phyloP scores from a whole-genome alignment of 2,888 invertebrate genomes.

The Noctuana brunneofusca region DNA sequence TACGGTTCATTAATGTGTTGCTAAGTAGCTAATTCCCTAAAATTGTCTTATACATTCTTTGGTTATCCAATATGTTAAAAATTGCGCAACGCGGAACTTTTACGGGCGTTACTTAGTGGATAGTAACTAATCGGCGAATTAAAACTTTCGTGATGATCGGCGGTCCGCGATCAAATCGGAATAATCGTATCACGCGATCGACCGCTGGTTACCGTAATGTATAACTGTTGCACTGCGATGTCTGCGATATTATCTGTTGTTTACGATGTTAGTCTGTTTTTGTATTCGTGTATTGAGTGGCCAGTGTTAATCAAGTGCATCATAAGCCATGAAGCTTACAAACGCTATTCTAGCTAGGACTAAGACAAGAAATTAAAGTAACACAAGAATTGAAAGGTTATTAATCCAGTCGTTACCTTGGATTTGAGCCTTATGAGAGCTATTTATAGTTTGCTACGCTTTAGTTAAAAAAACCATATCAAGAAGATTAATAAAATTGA shows the following conservation, averaged over 20 bases:
- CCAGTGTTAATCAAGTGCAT: conserved; percentile 1
- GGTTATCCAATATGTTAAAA: not conserved
- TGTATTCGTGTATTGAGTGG: not conserved
- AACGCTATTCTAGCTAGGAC: not conserved
- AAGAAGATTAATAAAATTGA: not conserved
- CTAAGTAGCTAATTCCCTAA: no score
- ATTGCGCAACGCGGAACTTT: conserved; percentile 2
- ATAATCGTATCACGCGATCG: conserved; percentile 55
- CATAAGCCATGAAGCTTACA: not conserved
- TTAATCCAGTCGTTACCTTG: no score
- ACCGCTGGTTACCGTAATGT: conserved; percentile 59
- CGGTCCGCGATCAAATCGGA: conserved; percentile 48
- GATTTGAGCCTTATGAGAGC: no score
- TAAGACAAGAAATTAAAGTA: no score
- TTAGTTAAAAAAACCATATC: not conserved
- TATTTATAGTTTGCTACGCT: no score
- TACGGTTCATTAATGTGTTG: no score
- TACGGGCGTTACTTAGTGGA: conserved; percentile 13
- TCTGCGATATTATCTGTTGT: conserved; percentile 38
- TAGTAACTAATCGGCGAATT: conserved; percentile 23
- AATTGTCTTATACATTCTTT: not conserved
- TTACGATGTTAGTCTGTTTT: conserved; percentile 8
- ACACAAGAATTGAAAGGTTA: no score
- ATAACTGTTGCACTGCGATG: conserved; percentile 61
- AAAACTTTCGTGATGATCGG: conserved; percentile 42